These are phyloP conservation scores for Phylloscopus whistleri DNA, from an alignment of 2,113 vertebrate genomes.

Conservation along the genomic window DNA sequence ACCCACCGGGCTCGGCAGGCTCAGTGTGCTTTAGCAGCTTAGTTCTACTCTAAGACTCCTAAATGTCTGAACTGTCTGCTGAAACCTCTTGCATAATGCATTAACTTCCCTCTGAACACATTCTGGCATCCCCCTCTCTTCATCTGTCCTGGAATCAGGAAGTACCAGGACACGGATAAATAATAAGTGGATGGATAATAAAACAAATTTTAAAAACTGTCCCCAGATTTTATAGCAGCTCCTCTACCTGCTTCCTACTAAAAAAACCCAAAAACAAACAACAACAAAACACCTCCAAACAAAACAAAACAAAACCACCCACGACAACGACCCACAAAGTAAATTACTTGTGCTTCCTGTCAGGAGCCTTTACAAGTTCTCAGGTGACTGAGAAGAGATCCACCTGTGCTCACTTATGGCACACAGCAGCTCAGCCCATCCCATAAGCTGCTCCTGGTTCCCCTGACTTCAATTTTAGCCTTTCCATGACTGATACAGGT, in stretches of 20 bases:
- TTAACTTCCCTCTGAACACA: not conserved
- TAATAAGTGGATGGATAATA: not conserved
- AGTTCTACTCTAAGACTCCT: not conserved
- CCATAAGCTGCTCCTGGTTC: not conserved
- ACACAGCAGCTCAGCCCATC: not conserved
- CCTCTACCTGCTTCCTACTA: not conserved
- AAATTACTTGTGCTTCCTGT: not conserved
- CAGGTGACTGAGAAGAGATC: not conserved
- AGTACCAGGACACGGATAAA: not conserved
- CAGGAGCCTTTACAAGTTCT: not conserved
- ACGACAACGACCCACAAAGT: not conserved
- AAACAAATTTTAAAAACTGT: not conserved
- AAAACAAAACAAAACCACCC: too few species aligned
- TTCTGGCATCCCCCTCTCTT: not conserved
- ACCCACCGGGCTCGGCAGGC: not conserved
- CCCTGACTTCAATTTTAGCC: not conserved
- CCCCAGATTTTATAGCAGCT: not conserved
- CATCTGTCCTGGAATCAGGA: not conserved
- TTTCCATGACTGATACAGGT: not conserved
- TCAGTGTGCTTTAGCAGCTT: not conserved
- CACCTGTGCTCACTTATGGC: accelerated
- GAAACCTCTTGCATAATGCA: not conserved
- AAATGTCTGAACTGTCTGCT: not conserved
- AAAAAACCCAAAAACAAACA: too few species aligned
- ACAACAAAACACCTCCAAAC: too few species aligned